A percentile compares a stretch with the other conserved stretches of the same genome.
phyloP scores from a whole-genome alignment of 2,888 invertebrate genomes.

The Tipula confusa region DNA sequence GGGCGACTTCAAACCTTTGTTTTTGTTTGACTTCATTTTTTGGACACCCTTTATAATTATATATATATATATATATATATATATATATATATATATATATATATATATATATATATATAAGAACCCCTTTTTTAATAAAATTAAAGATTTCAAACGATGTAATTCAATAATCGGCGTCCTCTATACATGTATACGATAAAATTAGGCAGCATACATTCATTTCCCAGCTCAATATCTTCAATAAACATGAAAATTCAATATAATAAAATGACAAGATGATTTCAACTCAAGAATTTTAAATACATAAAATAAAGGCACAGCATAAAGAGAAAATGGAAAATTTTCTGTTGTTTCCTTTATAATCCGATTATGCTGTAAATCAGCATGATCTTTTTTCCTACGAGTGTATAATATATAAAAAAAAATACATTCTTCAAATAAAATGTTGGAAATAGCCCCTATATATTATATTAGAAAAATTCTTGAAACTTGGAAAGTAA shows the following conservation, averaged over 20 bases:
- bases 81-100: too few relatives aligned
- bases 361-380: constrained; percentile 1
- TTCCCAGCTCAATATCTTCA: constrained; percentile 9
- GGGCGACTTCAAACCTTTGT: too few relatives aligned
- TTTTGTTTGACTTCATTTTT: too few relatives aligned
- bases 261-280: neutral
- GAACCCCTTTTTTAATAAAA: constrained; percentile 3
- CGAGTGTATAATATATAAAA: neutral
- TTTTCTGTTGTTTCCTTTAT: neutral
- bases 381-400: neutral
- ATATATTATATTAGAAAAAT: neutral
- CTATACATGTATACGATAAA: neutral
- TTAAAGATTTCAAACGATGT: neutral
- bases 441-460: neutral
- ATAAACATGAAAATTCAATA: constrained; percentile 12
- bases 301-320: neutral
- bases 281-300: neutral
- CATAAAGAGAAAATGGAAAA: neutral
- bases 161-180: neutral
- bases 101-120: neutral
- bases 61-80: too few relatives aligned
- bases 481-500: neutral
- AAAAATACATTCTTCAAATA: neutral
- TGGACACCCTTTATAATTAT: too few relatives aligned
- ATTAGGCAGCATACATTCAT: neutral